A percentile compares a stretch with the other conserved stretches of the same genome.
Evolutionary conservation across 2,888 invertebrate species (phyloP).

Genomic region (Chloroclystis v-ata): DNA sequence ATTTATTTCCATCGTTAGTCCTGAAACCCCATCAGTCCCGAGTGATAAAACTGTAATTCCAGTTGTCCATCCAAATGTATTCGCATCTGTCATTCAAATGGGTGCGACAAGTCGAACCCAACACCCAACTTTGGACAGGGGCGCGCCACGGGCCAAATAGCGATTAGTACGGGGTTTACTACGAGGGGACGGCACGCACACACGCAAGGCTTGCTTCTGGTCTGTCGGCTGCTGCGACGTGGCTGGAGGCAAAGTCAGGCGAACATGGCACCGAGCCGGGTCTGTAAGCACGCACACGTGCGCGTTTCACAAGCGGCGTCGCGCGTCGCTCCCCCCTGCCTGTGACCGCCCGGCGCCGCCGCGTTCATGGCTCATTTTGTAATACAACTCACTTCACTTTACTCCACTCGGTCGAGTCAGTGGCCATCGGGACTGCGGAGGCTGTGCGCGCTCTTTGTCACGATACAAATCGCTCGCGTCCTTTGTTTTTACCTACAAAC

Average conservation of each 20-base stretch:
- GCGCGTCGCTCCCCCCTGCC: constrained; percentile 32
- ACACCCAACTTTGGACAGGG: constrained; percentile 10
- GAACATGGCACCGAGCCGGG: constrained; percentile 31
- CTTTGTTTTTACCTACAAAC: constrained; percentile 54
- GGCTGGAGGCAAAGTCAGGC: constrained; percentile 31
- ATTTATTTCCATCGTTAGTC: no score
- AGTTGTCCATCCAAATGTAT: no score
- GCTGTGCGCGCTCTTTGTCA: constrained; percentile 41
- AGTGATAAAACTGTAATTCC: constrained; percentile 6
- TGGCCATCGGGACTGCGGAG: constrained; percentile 54
- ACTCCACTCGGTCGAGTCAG: constrained; percentile 42
- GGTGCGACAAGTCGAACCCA: constrained; percentile 14
- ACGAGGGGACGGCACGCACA: constrained; percentile 46
- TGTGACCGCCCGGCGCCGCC: constrained; percentile 30
- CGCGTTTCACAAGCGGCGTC: constrained; percentile 47
- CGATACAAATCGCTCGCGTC: constrained; percentile 30
- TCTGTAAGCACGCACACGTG: constrained; percentile 46
- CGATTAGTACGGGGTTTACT: constrained; percentile 25
- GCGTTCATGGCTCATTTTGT: constrained; percentile 52
- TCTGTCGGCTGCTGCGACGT: constrained; percentile 16
- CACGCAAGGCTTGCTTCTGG: constrained; percentile 24
- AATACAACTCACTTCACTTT: constrained; percentile 52
- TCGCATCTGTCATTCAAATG: constrained; percentile 15
- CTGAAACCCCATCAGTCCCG: no score
- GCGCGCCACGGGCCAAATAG: constrained; percentile 17